phyloP scores from a whole-genome alignment of 1,140 invertebrate genomes.

The Trichonephila clavipes region DNA sequence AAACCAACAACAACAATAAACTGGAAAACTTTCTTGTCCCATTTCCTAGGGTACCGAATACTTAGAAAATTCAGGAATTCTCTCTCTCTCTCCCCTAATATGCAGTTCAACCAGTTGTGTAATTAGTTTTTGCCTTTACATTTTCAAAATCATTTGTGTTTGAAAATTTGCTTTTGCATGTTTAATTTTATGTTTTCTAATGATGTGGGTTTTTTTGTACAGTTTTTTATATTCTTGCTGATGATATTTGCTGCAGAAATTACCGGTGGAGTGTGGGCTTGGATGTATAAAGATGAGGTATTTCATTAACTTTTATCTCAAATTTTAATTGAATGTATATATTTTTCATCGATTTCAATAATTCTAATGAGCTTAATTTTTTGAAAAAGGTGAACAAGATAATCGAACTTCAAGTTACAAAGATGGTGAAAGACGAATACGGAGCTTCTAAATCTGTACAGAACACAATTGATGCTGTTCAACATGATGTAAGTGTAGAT shows the following conservation, averaged over 20 bases:
- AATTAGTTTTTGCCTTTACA: too few species aligned
- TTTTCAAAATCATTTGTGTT: too few species aligned
- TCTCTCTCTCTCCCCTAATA: too few species aligned
- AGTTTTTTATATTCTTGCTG: slow-evolving; percentile 88
- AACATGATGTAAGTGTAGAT: slow-evolving; percentile 83
- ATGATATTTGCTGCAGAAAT: slow-evolving; percentile 90
- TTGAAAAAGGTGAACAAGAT: slow-evolving; percentile 83
- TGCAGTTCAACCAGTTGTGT: too few species aligned
- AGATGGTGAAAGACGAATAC: slow-evolving; percentile 87
- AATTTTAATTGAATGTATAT: slow-evolving; percentile 12
- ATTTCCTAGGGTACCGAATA: too few species aligned
- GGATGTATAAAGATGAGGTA: slow-evolving; percentile 84
- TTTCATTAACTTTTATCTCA: neutral
- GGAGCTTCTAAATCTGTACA: slow-evolving; percentile 82
- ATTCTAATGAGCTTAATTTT: neutral
- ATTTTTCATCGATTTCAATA: neutral
- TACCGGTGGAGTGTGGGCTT: slow-evolving; percentile 88
- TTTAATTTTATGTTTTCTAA: too few species aligned
- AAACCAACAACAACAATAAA: too few species aligned
- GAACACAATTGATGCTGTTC: slow-evolving; percentile 86
- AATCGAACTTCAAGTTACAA: slow-evolving; percentile 84
- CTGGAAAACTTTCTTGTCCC: too few species aligned
- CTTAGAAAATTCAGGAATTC: too few species aligned
- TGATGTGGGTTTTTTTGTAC: slow-evolving; percentile 80
- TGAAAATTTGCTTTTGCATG: too few species aligned